These are phyloP conservation scores for Siphamia tubifer DNA, from an alignment of 2,113 vertebrate genomes.

Conservation along the genomic window DNA sequence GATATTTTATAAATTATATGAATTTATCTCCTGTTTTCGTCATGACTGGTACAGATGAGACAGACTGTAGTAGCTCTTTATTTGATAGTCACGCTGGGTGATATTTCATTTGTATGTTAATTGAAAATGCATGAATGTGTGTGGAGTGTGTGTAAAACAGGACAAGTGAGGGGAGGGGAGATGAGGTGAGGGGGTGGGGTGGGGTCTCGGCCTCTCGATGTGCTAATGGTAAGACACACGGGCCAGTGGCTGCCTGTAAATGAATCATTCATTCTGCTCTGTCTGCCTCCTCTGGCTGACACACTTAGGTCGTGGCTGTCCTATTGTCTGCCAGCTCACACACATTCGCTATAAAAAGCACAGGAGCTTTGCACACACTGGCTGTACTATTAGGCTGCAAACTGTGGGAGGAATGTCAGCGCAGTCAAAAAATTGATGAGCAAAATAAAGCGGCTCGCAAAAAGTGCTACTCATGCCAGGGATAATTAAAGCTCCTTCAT, in stretches of 20 bases:
- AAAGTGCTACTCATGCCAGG: background rate
- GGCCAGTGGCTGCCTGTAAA: slow-evolving; percentile 55
- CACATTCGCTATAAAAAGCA: background rate
- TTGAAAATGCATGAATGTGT: background rate
- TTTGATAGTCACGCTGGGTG: background rate
- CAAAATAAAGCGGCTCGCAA: background rate
- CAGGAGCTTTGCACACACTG: background rate
- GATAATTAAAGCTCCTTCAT: slow-evolving; percentile 7
- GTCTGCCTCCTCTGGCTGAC: slow-evolving; percentile 54
- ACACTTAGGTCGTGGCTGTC: slow-evolving; percentile 37
- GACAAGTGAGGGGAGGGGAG: background rate
- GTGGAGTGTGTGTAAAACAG: background rate
- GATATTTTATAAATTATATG: too few relatives aligned
- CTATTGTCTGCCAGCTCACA: slow-evolving; percentile 44
- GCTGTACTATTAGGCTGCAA: background rate
- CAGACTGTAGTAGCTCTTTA: background rate
- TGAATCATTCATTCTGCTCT: slow-evolving; percentile 67
- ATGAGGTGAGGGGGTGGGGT: background rate
- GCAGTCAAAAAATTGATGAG: slow-evolving; percentile 1
- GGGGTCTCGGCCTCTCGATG: background rate
- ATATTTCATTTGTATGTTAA: background rate
- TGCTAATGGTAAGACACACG: slow-evolving; percentile 45
- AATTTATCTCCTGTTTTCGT: too few relatives aligned
- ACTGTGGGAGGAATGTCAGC: slow-evolving; percentile 1
- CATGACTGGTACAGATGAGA: background rate